Percentiles rank a stretch among this genome's conserved stretches.
phyloP scores from a whole-genome alignment of 2,113 vertebrate species.

The Daubentonia madagascariensis region DNA sequence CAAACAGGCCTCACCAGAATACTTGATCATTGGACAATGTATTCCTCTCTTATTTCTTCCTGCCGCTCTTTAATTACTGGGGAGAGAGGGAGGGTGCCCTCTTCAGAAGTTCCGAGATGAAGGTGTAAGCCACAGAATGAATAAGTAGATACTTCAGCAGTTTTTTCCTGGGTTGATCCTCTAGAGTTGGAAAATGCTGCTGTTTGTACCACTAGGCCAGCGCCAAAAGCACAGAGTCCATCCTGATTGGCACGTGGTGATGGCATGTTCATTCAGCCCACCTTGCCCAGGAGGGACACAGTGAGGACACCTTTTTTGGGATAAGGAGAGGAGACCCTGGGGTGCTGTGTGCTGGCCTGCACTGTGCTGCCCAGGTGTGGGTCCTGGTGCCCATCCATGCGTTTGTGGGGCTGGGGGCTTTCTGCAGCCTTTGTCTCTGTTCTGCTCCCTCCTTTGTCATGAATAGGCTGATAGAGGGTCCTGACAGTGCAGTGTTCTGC shows the following conservation, averaged over 20 bases:
- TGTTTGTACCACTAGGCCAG: background rate
- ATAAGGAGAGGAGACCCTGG: background rate
- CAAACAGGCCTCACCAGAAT: background rate
- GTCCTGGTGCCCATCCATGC: background rate
- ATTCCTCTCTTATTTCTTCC: background rate
- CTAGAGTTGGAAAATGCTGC: background rate
- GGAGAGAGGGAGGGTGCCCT: background rate
- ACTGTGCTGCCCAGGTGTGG: background rate
- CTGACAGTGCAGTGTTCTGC: too few relatives aligned
- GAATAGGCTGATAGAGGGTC: background rate
- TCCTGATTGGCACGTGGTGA: rapidly evolving
- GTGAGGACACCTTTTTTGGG: rapidly evolving
- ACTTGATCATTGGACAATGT: background rate
- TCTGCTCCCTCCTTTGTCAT: rapidly evolving
- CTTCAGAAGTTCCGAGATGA: background rate
- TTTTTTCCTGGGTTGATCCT: background rate
- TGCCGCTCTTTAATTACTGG: background rate
- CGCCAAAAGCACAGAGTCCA: background rate
- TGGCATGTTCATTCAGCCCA: background rate
- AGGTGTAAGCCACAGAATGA: background rate
- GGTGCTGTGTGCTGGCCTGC: background rate
- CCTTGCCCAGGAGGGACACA: background rate
- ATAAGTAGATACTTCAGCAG: background rate
- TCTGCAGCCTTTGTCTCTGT: background rate
- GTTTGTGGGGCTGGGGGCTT: background rate